Conservation (phyloP, 2,797 vertebrate genomes). For the Pygocentrus nattereri region DNA sequence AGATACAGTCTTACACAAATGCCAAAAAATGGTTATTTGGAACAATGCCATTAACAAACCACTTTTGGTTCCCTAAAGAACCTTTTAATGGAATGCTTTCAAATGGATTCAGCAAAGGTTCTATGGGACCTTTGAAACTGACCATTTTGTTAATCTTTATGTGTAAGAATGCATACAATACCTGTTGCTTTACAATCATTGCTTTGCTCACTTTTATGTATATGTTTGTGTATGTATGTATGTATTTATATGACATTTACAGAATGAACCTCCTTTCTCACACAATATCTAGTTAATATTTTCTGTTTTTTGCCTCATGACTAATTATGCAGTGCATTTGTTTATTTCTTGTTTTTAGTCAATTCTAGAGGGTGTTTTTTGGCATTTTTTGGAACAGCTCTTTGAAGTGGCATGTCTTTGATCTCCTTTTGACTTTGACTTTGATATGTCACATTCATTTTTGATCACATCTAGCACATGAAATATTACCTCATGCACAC, state of each 20-base stretch:
- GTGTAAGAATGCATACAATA: too few species aligned
- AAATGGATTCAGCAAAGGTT: too few species aligned
- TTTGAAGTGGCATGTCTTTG: conserved; percentile 58
- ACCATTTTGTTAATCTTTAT: too few species aligned
- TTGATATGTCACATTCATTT: conserved; percentile 50
- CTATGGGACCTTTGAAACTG: too few species aligned
- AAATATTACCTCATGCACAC: conserved; percentile 33
- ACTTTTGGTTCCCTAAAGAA: too few species aligned
- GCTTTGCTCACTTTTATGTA: too few species aligned
- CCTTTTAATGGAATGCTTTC: too few species aligned
- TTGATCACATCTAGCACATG: conserved; percentile 43
- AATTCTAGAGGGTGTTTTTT: conserved; percentile 32
- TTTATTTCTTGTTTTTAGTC: conserved; percentile 14
- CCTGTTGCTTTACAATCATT: too few species aligned
- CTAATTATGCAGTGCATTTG: conserved; percentile 13
- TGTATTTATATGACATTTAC: background rate
- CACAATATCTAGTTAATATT: background rate
- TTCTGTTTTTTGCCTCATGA: background rate
- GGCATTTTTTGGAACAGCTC: conserved; percentile 45
- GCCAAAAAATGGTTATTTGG: background rate
- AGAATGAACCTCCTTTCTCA: background rate
- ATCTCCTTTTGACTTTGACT: conserved; percentile 45
- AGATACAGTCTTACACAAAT: background rate
- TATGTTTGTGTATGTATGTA: too few species aligned
- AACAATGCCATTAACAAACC: background rate